Evolutionary conservation across 2,113 vertebrate species (phyloP).

Genomic region (Ictalurus punctatus): DNA sequence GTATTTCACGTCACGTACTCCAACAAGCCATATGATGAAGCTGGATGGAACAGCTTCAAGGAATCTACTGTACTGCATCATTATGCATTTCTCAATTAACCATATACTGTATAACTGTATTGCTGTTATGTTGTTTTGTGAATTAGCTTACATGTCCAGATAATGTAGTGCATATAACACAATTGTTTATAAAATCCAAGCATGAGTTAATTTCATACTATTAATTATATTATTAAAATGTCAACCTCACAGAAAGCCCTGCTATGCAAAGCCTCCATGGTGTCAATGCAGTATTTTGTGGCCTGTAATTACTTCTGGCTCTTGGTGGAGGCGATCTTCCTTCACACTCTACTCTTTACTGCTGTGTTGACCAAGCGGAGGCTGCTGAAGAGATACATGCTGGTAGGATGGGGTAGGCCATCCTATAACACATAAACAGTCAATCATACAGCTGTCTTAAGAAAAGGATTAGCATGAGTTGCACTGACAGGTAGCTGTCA

Average conservation of each 20-base stretch:
- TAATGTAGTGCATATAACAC: background rate
- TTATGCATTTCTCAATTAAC: background rate
- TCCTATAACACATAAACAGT: background rate
- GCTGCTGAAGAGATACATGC: conserved; percentile 83
- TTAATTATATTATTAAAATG: conserved; percentile 7
- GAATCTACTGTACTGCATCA: conserved; percentile 72
- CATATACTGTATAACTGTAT: background rate
- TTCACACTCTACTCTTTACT: conserved; percentile 83
- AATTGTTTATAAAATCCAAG: background rate
- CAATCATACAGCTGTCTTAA: background rate
- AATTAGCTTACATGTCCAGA: background rate
- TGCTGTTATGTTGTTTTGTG: background rate
- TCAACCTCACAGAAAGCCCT: conserved; percentile 67
- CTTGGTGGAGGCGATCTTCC: conserved; percentile 91
- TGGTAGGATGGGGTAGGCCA: conserved; percentile 91
- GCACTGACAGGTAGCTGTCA: background rate
- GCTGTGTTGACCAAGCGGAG: conserved; percentile 80
- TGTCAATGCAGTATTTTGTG: conserved; percentile 90
- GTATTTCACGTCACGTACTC: conserved; percentile 74
- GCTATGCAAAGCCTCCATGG: conserved; percentile 81
- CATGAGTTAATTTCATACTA: background rate
- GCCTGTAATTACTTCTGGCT: conserved; percentile 92
- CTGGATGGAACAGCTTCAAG: conserved; percentile 80
- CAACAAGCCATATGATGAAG: conserved; percentile 76
- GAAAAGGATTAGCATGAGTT: background rate